Percentiles rank a stretch among this genome's conserved stretches.
Evolutionary conservation across 2,888 invertebrate species (phyloP).

Genomic region (Trachelus troglodyta): DNA sequence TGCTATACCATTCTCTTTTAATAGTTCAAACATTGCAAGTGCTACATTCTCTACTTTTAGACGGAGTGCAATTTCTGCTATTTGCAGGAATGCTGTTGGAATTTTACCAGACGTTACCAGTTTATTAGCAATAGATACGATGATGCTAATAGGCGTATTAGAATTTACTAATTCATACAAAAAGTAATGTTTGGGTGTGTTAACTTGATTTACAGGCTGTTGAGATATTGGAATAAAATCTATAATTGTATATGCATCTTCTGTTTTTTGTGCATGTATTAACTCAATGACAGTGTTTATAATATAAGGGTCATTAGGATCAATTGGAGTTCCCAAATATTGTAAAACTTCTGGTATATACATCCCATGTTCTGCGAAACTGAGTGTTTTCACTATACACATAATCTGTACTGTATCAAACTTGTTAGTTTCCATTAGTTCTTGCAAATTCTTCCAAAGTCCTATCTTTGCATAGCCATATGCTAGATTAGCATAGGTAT

Average conservation of each 20-base stretch:
- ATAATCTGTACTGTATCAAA: conserved; percentile 65
- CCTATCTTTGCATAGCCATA: conserved; percentile 69
- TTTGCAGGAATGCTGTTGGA: conserved; percentile 65
- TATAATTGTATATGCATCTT: conserved; percentile 69
- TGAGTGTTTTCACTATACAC: conserved; percentile 67
- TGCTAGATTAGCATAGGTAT: conserved; percentile 69
- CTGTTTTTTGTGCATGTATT: conserved; percentile 67
- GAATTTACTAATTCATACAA: conserved; percentile 73
- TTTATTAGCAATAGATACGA: conserved; percentile 54
- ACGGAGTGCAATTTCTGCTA: conserved; percentile 70
- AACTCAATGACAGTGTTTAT: conserved; percentile 68
- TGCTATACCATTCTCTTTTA: conserved; percentile 65
- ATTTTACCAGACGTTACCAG: conserved; percentile 54
- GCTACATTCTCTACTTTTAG: conserved; percentile 66
- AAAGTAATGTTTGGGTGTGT: conserved; percentile 64
- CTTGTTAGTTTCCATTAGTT: conserved; percentile 53
- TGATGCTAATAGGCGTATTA: conserved; percentile 57
- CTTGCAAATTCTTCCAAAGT: conserved; percentile 56
- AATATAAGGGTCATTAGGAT: conserved; percentile 34
- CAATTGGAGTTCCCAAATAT: conserved; percentile 57
- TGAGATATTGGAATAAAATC: conserved; percentile 30
- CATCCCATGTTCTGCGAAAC: conserved; percentile 52
- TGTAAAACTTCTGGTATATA: conserved; percentile 63
- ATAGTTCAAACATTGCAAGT: conserved; percentile 65
- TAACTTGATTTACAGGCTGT: conserved; percentile 45